Evolutionary conservation across 2,888 invertebrate genomes (phyloP).

Genomic region (Caenorhabditis becei): DNA sequence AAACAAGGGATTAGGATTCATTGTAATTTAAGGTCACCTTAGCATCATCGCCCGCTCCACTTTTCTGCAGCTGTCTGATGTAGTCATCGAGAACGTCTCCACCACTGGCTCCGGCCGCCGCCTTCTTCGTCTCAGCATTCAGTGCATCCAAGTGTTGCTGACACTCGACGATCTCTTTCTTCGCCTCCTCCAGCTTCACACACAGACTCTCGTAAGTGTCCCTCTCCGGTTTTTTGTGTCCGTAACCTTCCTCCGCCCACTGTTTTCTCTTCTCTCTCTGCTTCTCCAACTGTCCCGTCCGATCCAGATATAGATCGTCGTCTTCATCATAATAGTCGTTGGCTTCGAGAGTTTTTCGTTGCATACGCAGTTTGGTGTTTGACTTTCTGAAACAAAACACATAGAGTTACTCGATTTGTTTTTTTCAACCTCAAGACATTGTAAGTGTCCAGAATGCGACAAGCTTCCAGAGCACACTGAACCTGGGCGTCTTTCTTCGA

Average conservation of each 20-base stretch:
- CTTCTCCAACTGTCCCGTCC: conserved; percentile 93
- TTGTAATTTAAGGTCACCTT: too few species aligned
- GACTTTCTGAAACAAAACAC: conserved; percentile 61
- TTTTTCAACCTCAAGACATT: conserved; percentile 86
- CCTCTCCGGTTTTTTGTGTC: conserved; percentile 35
- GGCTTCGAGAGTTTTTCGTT: conserved; percentile 71
- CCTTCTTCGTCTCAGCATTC: conserved; percentile 24
- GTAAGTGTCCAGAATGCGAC: conserved; percentile 91
- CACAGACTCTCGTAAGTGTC: conserved; percentile 71
- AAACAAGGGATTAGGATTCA: too few species aligned
- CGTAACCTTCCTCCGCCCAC: conserved; percentile 75
- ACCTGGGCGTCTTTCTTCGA: conserved; percentile 81
- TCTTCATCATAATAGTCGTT: conserved; percentile 95
- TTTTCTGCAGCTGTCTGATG: conserved; percentile 62
- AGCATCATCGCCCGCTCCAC: conserved; percentile 60
- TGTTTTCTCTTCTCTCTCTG: conserved; percentile 90
- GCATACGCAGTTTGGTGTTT: conserved; percentile 61
- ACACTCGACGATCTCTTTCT: conserved; percentile 62
- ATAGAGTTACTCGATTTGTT: too few species aligned
- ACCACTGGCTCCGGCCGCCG: conserved; percentile 3
- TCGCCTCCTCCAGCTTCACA: conserved; percentile 63
- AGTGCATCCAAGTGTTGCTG: conserved; percentile 65
- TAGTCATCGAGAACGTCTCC: conserved; percentile 68
- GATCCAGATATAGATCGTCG: conserved; percentile 95
- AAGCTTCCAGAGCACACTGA: conserved; percentile 94